These are phyloP conservation scores for Micoletzkya japonica DNA, from an alignment of 2,888 invertebrate genomes.

Conservation along the genomic window DNA sequence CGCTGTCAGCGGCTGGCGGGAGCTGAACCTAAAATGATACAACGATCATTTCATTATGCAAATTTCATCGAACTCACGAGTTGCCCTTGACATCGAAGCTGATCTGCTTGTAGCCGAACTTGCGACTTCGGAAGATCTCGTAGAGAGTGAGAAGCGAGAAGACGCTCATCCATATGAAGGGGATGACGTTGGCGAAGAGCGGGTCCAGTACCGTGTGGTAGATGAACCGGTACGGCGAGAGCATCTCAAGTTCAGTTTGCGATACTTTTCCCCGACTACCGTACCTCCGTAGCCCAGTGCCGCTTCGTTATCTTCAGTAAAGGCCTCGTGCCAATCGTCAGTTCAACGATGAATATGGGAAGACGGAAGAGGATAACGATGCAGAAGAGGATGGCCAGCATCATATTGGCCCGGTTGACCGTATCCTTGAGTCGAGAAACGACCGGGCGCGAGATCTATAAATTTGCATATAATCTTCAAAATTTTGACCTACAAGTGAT, in stretches of 20 bases:
- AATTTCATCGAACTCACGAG: conserved; percentile 16
- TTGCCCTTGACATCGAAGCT: conserved; percentile 34
- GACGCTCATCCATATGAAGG: conserved; percentile 58
- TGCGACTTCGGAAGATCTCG: conserved; percentile 54
- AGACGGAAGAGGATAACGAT: conserved; percentile 52
- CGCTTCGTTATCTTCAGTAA: conserved; percentile 48
- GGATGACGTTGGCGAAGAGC: conserved; percentile 55
- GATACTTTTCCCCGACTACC: not conserved
- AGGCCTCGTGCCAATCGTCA: conserved; percentile 52
- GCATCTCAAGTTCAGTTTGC: conserved; percentile 50
- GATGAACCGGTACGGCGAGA: conserved; percentile 58
- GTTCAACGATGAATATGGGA: conserved; percentile 57
- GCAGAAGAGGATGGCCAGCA: conserved; percentile 49
- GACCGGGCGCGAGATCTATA: conserved; percentile 61
- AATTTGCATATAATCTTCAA: no score
- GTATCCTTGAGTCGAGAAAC: conserved; percentile 60
- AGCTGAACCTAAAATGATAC: conserved; percentile 22
- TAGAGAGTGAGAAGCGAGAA: conserved; percentile 58
- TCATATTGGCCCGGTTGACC: conserved; percentile 49
- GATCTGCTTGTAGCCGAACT: conserved; percentile 45
- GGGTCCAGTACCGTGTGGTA: conserved; percentile 62
- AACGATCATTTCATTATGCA: not conserved
- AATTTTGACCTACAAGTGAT: no score
- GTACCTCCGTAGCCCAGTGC: conserved; percentile 55
- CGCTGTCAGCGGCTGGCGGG: conserved; percentile 46